Evolutionary conservation across 2,797 vertebrate species (phyloP).

Genomic region (Pseudochaenichthys georgianus): DNA sequence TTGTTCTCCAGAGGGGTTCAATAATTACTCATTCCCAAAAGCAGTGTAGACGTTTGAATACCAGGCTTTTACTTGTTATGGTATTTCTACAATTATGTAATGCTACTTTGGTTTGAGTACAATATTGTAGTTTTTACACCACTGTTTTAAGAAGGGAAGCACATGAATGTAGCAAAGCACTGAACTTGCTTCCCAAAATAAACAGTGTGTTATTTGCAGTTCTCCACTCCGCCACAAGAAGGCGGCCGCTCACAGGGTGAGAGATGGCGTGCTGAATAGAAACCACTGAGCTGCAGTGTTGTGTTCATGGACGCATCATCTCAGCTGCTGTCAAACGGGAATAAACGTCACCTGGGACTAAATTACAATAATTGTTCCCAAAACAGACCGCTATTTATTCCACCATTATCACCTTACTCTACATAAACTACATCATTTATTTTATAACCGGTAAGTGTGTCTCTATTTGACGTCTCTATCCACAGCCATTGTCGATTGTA

Average conservation of each 20-base stretch:
- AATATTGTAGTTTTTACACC: background rate
- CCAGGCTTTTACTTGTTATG: too few species aligned
- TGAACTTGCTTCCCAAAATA: too few species aligned
- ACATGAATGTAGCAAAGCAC: background rate
- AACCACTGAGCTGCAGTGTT: slow-evolving; percentile 26
- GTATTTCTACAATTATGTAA: too few species aligned
- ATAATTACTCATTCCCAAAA: too few species aligned
- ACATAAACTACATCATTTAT: background rate
- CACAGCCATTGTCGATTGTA: background rate
- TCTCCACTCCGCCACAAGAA: slow-evolving; percentile 49
- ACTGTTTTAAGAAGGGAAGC: background rate
- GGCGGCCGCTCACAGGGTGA: slow-evolving; percentile 2
- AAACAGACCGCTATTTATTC: background rate
- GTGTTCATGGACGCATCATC: background rate
- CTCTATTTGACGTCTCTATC: rapidly evolving
- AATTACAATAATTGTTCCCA: background rate
- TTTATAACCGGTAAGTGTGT: slow-evolving; percentile 41
- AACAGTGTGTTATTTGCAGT: background rate
- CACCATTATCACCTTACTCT: rapidly evolving
- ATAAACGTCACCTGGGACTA: background rate
- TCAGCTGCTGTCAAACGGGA: slow-evolving; percentile 25
- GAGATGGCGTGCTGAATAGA: background rate
- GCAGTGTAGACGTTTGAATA: too few species aligned
- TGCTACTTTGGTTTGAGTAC: too few species aligned
- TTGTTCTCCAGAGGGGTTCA: too few species aligned